phyloP scores from a whole-genome alignment of 2,888 invertebrate genomes.

The Euzetes globulus region DNA sequence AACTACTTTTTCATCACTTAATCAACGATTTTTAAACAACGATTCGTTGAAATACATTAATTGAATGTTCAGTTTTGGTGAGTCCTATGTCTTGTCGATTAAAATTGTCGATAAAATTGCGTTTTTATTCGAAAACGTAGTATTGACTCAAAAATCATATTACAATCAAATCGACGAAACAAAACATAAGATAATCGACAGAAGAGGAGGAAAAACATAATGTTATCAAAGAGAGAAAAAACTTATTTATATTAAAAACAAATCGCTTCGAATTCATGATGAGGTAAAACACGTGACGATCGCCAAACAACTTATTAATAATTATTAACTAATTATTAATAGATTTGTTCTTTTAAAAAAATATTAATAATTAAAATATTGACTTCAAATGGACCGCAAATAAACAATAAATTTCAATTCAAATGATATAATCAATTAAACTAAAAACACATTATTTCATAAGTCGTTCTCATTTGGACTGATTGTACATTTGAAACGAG shows the following conservation, averaged over 20 bases:
- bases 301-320: background rate
- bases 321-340: no score
- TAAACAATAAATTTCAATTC: background rate
- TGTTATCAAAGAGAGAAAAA: background rate
- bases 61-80: no score
- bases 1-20: background rate
- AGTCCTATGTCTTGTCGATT: no score
- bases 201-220: no score
- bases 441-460: background rate
- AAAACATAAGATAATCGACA: no score
- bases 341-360: background rate
- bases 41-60: no score
- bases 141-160: no score
- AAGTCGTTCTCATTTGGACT: slow-evolving; percentile 39
- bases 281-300: slow-evolving; percentile 9
- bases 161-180: no score
- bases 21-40: no score
- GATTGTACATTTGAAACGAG: slow-evolving; percentile 41
- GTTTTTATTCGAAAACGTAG: no score
- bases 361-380: background rate
- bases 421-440: slow-evolving; percentile 5
- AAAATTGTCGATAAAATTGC: no score
- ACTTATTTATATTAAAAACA: background rate
- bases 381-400: background rate
- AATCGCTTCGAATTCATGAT: background rate